Conservation (phyloP, 2,797 vertebrate genomes). For the Galagoides demidoff region DNA sequence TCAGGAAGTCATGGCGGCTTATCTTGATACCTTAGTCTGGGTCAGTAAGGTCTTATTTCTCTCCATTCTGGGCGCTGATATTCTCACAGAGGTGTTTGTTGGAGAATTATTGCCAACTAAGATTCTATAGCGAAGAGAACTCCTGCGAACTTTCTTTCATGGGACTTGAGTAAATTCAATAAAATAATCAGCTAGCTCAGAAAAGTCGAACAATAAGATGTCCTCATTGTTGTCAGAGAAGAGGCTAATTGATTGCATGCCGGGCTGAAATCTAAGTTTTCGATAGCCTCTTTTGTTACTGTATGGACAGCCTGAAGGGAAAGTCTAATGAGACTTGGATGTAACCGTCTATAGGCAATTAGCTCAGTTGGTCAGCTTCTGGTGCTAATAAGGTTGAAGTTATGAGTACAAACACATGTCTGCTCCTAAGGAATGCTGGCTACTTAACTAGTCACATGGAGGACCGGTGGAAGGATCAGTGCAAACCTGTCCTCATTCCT, state of each 20-base stretch:
- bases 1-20: conserved; percentile 5
- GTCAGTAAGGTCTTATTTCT: conserved; percentile 29
- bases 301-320: conserved; percentile 5
- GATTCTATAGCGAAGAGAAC: conserved; percentile 40
- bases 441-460: neutral
- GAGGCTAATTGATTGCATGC: neutral
- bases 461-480: neutral
- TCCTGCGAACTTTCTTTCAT: conserved; percentile 2
- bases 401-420: neutral
- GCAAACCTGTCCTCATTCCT: neutral
- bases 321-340: conserved; percentile 2
- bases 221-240: conserved; percentile 25
- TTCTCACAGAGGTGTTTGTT: conserved; percentile 12
- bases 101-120: conserved; percentile 15
- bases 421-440: neutral
- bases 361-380: neutral
- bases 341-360: conserved; percentile 14
- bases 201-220: conserved; percentile 53
- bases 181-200: conserved; percentile 50
- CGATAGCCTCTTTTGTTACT: conserved; percentile 22
- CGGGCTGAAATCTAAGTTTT: conserved; percentile 29
- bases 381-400: conserved; percentile 10
- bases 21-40: conserved; percentile 16
- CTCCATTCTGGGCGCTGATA: neutral
- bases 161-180: conserved; percentile 30